phyloP scores from a whole-genome alignment of 2,113 vertebrate species.

The Percina caprodes region DNA sequence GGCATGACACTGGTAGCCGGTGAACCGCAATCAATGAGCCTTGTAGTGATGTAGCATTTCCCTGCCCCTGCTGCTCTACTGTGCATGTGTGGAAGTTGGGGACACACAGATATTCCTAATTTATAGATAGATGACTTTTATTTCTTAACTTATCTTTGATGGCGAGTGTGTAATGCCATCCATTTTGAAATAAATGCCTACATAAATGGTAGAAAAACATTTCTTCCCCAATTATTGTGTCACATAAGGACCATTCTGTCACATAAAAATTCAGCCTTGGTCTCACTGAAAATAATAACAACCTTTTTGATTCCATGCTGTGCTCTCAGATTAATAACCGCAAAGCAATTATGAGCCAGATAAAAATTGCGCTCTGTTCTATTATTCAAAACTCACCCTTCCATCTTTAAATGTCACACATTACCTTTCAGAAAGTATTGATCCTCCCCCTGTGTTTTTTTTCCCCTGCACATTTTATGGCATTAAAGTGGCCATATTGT shows the following conservation, averaged over 20 bases:
- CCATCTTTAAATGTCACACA: conserved; percentile 47
- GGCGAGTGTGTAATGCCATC: neutral
- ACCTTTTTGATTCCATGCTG: conserved; percentile 26
- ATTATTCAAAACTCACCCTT: conserved; percentile 38
- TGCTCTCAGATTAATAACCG: conserved; percentile 23
- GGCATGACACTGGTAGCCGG: too few relatives aligned
- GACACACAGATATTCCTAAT: too few relatives aligned
- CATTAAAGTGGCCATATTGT: neutral
- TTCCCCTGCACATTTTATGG: neutral
- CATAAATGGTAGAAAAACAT: neutral
- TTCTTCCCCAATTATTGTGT: neutral
- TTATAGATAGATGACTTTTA: conserved; percentile 37
- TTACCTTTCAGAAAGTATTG: conserved; percentile 16
- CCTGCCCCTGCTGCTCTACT: too few relatives aligned
- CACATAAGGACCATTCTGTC: neutral
- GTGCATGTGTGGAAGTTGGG: too few relatives aligned
- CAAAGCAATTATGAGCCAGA: conserved; percentile 24
- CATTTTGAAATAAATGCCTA: conserved; percentile 22
- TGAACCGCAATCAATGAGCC: too few relatives aligned
- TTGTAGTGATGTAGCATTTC: too few relatives aligned
- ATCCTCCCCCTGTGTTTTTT: neutral
- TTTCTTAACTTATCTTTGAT: conserved; percentile 55
- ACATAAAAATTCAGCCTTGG: conserved; percentile 23
- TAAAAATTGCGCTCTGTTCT: conserved; percentile 24
- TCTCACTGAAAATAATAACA: conserved; percentile 10